Percentiles rank a stretch among this genome's conserved stretches.
Conservation (phyloP, 2,888 invertebrate species). For the Heteromurus nitidus region DNA sequence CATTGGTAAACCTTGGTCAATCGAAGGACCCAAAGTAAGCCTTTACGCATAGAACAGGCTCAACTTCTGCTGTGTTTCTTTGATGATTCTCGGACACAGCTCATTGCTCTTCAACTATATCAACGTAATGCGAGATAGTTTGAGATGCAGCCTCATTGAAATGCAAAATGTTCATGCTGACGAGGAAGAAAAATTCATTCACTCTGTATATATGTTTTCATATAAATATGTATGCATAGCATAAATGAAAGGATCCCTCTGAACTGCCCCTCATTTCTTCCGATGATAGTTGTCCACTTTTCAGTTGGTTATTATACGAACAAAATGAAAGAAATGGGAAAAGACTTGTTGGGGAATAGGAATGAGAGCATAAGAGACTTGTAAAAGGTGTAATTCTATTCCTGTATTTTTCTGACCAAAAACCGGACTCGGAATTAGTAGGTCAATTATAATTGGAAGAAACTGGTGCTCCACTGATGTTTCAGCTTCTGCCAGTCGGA, state of each 20-base stretch:
- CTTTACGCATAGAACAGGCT: neutral
- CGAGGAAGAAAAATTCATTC: conserved; percentile 19
- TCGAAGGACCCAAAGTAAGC: conserved; percentile 8
- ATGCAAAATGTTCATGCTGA: conserved; percentile 37
- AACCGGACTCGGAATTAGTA: conserved; percentile 70
- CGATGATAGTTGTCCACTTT: conserved; percentile 45
- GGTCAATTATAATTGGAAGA: conserved; percentile 72
- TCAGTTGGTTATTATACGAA: conserved; percentile 10
- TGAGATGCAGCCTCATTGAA: conserved; percentile 35
- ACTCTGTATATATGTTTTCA: conserved; percentile 1
- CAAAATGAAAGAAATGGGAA: conserved; percentile 8
- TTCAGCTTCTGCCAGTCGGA: conserved; percentile 7
- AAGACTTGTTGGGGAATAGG: neutral
- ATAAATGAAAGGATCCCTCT: neutral
- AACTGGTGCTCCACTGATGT: conserved; percentile 36
- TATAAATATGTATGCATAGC: too few species aligned
- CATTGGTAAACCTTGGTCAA: conserved; percentile 42
- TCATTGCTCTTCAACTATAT: conserved; percentile 10
- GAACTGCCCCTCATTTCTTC: conserved; percentile 19
- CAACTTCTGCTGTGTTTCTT: conserved; percentile 1
- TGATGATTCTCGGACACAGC: conserved; percentile 23
- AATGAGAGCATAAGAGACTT: conserved; percentile 36
- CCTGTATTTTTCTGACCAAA: conserved; percentile 46
- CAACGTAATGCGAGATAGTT: neutral
- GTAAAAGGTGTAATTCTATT: conserved; percentile 57